A percentile compares a stretch with the other conserved stretches of the same genome.
Conservation (phyloP, 1,140 invertebrate genomes). For the Drosophila watanabei region DNA sequence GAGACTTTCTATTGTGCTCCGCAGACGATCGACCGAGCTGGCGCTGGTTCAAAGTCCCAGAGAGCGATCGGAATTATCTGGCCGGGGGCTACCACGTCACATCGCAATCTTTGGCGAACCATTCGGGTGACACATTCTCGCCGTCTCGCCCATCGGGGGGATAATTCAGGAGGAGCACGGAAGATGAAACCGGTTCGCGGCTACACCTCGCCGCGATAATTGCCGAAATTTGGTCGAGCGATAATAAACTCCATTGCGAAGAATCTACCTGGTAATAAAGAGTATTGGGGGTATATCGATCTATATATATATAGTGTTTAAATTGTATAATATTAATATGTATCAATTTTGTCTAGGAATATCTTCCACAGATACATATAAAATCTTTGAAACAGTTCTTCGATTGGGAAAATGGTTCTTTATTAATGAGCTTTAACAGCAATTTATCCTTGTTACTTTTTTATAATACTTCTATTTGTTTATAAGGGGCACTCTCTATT, state of each 20-base stretch:
- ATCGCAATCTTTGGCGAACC: conserved; percentile 48
- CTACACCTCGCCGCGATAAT: conserved; percentile 39
- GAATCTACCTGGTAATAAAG: not conserved
- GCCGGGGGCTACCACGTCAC: conserved; percentile 58
- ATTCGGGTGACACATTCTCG: conserved; percentile 73
- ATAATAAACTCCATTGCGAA: conserved; percentile 35
- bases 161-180: conserved; percentile 5
- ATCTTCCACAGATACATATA: not conserved
- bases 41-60: conserved; percentile 68
- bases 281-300: not conserved
- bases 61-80: conserved; percentile 69
- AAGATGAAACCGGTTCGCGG: conserved; percentile 53
- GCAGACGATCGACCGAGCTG: conserved; percentile 19
- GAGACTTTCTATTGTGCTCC: conserved; percentile 45
- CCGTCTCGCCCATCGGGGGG: conserved; percentile 28
- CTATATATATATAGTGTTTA: not conserved
- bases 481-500: conserved; percentile 4
- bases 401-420: not conserved
- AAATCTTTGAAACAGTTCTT: not conserved
- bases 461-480: not conserved
- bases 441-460: not conserved
- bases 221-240: conserved; percentile 41
- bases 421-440: not conserved
- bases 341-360: not conserved
- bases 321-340: no score